Evolutionary conservation across 1,140 invertebrate species (phyloP).

Genomic region (Aporrectodea caliginosa): DNA sequence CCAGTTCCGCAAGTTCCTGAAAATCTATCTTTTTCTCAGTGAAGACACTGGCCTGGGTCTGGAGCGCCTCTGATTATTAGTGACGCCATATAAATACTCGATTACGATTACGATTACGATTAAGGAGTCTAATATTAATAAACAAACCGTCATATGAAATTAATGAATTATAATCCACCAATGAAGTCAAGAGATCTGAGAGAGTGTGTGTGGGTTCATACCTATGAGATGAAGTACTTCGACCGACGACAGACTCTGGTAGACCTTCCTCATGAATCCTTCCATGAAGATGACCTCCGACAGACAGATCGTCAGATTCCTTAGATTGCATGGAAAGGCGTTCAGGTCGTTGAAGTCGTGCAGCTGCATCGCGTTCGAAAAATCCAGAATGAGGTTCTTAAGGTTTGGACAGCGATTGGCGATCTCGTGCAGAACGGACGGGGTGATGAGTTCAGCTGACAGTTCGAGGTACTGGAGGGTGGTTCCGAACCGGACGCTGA

Average conservation of each 20-base stretch:
- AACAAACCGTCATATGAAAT: not conserved
- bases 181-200: no score
- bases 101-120: no score
- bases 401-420: conserved; percentile 88
- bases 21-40: no score
- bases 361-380: conserved; percentile 95
- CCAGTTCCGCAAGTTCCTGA: no score
- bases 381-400: conserved; percentile 95
- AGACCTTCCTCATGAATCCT: conserved; percentile 99
- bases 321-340: conserved; percentile 94
- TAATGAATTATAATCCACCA: no score
- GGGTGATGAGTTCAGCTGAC: conserved; percentile 95
- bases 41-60: no score
- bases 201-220: no score
- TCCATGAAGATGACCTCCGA: conserved; percentile 99
- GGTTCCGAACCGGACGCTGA: conserved; percentile 76
- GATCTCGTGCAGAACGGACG: conserved; percentile 93
- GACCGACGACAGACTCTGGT: conserved; percentile 97
- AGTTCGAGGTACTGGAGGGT: conserved; percentile 92
- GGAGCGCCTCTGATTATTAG: no score
- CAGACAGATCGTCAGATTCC: conserved; percentile 93
- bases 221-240: conserved; percentile 97
- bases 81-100: no score
- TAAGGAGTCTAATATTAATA: not conserved
- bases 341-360: conserved; percentile 99